Evolutionary conservation across 2,797 vertebrate species (phyloP).

Genomic region (Aselliscus stoliczkanus): DNA sequence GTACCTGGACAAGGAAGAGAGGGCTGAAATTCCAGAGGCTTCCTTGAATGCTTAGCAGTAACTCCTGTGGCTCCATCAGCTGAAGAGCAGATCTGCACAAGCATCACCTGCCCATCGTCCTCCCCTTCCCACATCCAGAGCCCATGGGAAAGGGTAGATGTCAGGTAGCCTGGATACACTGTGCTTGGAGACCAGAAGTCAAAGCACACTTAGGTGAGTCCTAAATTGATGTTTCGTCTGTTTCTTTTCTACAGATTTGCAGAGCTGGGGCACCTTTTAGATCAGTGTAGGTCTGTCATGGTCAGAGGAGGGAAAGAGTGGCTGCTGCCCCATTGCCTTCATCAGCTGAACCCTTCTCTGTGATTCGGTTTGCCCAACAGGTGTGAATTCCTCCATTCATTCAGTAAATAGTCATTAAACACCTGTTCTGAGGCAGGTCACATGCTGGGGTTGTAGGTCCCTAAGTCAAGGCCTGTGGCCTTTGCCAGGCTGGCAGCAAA

Average conservation of each 20-base stretch:
- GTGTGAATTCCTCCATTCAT: background rate
- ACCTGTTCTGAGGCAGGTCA: background rate
- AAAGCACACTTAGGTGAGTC: background rate
- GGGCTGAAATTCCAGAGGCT: background rate
- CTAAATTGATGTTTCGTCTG: background rate
- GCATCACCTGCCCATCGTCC: accelerated
- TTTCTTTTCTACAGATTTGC: background rate
- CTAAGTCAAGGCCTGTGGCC: background rate
- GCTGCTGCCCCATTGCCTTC: background rate
- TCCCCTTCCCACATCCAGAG: background rate
- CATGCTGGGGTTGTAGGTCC: background rate
- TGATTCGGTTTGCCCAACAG: background rate
- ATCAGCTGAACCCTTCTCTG: background rate
- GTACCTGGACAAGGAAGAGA: background rate
- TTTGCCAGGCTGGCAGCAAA: background rate
- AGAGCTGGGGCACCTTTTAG: background rate
- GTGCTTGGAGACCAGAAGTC: background rate
- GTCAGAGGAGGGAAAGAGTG: background rate
- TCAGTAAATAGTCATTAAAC: background rate
- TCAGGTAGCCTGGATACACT: background rate
- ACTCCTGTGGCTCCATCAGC: background rate
- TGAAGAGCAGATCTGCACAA: background rate
- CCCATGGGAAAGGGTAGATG: background rate
- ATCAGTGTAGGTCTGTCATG: background rate
- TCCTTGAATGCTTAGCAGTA: background rate